Percentiles rank a stretch among this genome's conserved stretches.
These are phyloP conservation scores for Ctenochaetus hawaiiensis DNA, from an alignment of 2,797 vertebrate species.

Conservation along the genomic window DNA sequence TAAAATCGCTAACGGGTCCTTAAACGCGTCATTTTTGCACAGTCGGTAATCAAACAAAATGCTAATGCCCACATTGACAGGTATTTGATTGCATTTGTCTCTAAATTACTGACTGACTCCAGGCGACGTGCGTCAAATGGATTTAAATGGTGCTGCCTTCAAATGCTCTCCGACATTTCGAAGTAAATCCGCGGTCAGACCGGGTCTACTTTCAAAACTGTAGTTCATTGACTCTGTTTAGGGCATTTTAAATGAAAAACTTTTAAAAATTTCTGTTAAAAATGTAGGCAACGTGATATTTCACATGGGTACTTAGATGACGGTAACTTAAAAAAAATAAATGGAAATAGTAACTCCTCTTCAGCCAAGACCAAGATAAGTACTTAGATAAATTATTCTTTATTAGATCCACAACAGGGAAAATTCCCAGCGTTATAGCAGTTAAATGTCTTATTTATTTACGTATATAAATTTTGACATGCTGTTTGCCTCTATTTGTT, in stretches of 20 bases:
- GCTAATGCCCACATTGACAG: not conserved
- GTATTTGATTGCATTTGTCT: not conserved
- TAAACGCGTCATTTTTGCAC: not conserved
- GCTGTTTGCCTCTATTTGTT: not conserved
- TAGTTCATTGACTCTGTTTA: not conserved
- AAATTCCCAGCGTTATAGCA: no score
- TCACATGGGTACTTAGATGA: no score
- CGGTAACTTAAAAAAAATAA: no score
- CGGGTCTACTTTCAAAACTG: not conserved
- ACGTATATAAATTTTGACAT: no score
- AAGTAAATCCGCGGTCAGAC: no score
- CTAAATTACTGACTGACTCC: not conserved
- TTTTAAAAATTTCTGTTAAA: no score
- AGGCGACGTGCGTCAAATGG: not conserved
- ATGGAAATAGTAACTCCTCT: no score
- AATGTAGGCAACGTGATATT: no score
- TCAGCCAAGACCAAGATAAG: no score
- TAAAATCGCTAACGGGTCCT: not conserved
- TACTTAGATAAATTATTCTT: no score
- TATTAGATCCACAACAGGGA: no score
- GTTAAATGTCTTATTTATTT: no score
- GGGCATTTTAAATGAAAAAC: not conserved
- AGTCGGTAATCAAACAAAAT: not conserved
- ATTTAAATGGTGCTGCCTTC: constrained; percentile 36
- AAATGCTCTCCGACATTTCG: not conserved